These are phyloP conservation scores for Lochmaea crataegi DNA, from an alignment of 2,888 invertebrate genomes.

Conservation along the genomic window DNA sequence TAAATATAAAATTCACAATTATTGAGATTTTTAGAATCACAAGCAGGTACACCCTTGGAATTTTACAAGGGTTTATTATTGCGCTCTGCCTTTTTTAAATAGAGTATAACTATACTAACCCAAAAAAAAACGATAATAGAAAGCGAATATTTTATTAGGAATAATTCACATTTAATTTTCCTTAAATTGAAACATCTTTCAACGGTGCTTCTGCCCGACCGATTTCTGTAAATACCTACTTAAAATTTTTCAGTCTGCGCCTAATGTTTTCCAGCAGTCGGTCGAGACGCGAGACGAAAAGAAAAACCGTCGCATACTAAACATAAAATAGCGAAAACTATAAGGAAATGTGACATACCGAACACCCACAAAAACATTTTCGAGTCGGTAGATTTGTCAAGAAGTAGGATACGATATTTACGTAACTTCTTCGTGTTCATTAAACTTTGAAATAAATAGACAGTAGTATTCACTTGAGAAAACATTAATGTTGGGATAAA, in stretches of 20 bases:
- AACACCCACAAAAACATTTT: conserved; percentile 1
- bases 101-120: too few relatives aligned
- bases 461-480: background rate
- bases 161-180: too few relatives aligned
- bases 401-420: background rate
- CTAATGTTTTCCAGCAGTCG: conserved; percentile 1
- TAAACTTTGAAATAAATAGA: conserved; percentile 1
- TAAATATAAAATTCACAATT: too few relatives aligned
- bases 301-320: background rate
- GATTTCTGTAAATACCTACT: conserved; percentile 1
- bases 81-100: too few relatives aligned
- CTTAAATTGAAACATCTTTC: background rate
- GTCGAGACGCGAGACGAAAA: background rate
- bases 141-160: too few relatives aligned
- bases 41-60: too few relatives aligned
- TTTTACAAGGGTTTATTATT: too few relatives aligned
- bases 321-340: conserved; percentile 1
- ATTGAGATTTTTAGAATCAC: too few relatives aligned
- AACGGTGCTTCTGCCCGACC: background rate
- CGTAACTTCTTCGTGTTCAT: background rate
- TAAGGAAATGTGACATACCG: conserved; percentile 2
- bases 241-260: background rate
- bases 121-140: too few relatives aligned
- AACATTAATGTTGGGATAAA: background rate
- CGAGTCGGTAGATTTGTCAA: background rate